Conservation (phyloP, 2,797 vertebrate species). For the Sandelia bainsii region DNA sequence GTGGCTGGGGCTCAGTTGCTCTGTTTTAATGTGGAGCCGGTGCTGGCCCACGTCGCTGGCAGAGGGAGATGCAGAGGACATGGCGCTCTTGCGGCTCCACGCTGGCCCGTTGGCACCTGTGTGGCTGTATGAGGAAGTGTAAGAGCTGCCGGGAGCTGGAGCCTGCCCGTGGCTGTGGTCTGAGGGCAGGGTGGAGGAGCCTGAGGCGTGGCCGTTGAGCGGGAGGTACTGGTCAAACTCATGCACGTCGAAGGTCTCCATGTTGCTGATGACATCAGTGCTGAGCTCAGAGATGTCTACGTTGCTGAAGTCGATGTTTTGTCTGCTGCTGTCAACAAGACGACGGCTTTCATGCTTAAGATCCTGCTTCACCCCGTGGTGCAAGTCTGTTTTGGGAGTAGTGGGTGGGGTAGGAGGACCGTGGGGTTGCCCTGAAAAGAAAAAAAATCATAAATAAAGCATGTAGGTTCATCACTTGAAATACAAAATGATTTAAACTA, state of each 20-base stretch:
- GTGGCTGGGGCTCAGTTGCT: slow-evolving; percentile 95
- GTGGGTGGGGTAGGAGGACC: slow-evolving; percentile 96
- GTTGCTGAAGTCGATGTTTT: slow-evolving; percentile 99
- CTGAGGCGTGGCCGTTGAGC: slow-evolving; percentile 87
- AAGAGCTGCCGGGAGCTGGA: slow-evolving; percentile 79
- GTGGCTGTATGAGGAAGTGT: slow-evolving; percentile 84
- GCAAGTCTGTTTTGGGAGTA: slow-evolving; percentile 94
- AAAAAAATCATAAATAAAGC: not conserved
- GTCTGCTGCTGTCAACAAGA: slow-evolving; percentile 89
- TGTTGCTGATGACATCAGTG: slow-evolving; percentile 98
- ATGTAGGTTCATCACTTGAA: not conserved
- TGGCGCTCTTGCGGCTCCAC: slow-evolving; percentile 91
- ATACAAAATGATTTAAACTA: slow-evolving; percentile 12
- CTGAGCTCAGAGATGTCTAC: slow-evolving; percentile 99
- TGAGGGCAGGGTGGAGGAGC: slow-evolving; percentile 75
- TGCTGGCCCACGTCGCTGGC: slow-evolving; percentile 84
- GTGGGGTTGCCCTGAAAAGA: slow-evolving; percentile 90
- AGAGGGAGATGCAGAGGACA: slow-evolving; percentile 76
- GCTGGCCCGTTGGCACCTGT: slow-evolving; percentile 66
- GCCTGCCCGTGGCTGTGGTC: slow-evolving; percentile 85
- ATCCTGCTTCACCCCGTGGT: slow-evolving; percentile 91
- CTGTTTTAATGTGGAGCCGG: slow-evolving; percentile 95
- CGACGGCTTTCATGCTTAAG: slow-evolving; percentile 93
- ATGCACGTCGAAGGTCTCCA: slow-evolving; percentile 96
- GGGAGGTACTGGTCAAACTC: slow-evolving; percentile 99